Evolutionary conservation across 2,797 vertebrate genomes (phyloP).

Genomic region (Hemibagrus guttatus): DNA sequence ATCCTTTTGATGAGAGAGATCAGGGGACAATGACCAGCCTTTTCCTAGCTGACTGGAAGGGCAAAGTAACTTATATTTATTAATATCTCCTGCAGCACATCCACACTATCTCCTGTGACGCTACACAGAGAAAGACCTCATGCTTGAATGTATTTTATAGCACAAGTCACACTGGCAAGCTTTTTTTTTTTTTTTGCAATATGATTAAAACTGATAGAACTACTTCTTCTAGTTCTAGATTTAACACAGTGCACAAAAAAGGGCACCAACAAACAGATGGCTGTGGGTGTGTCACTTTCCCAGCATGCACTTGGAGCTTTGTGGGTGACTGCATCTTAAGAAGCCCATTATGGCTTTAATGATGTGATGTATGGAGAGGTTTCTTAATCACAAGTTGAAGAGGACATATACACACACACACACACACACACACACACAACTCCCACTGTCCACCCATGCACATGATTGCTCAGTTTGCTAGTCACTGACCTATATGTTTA

Average conservation of each 20-base stretch:
- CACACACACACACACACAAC: not conserved
- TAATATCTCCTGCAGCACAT: not conserved
- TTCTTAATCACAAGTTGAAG: conserved; percentile 31
- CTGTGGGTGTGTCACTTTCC: conserved; percentile 27
- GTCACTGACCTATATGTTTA: conserved; percentile 4
- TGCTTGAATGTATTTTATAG: not conserved
- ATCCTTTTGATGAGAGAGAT: not conserved
- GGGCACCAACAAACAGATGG: conserved; percentile 31
- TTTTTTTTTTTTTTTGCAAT: not conserved
- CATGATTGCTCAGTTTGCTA: not conserved
- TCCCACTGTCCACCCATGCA: not conserved
- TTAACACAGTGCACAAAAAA: not conserved
- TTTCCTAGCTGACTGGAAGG: not conserved
- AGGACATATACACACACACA: not conserved
- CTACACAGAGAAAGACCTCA: not conserved
- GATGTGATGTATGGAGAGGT: conserved; percentile 29
- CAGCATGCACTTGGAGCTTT: conserved; percentile 1
- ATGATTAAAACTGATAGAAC: not conserved
- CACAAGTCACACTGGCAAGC: too few relatives aligned
- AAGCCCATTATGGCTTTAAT: conserved; percentile 37
- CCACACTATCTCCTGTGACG: not conserved
- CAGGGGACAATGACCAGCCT: not conserved
- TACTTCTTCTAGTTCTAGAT: not conserved
- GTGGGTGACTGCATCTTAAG: conserved; percentile 36
- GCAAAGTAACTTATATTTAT: not conserved